phyloP scores from a whole-genome alignment of 2,888 invertebrate genomes.

The Drosophila testacea region DNA sequence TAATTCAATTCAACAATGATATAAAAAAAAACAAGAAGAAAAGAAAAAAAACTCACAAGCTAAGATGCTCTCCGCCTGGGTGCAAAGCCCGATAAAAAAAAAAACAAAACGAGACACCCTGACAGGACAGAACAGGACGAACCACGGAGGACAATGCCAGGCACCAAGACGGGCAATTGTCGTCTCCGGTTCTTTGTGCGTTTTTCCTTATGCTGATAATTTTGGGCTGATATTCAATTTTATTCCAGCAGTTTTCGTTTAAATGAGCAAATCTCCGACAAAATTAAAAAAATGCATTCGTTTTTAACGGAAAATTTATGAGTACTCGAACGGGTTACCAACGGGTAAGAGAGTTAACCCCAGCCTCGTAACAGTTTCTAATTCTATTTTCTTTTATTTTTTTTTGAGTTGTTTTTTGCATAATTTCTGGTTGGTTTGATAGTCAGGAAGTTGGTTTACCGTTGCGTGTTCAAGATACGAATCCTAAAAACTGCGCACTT shows the following conservation, averaged over 20 bases:
- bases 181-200: slow-evolving; percentile 53
- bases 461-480: slow-evolving; percentile 74
- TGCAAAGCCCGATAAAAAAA: slow-evolving; percentile 44
- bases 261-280: slow-evolving; percentile 68
- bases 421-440: slow-evolving; percentile 43
- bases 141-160: slow-evolving; percentile 35
- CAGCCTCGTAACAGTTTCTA: slow-evolving; percentile 2
- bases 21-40: slow-evolving; percentile 46
- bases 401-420: slow-evolving; percentile 36
- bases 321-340: slow-evolving; percentile 31
- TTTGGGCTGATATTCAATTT: slow-evolving; percentile 49
- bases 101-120: slow-evolving; percentile 40
- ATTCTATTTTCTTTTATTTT: not conserved
- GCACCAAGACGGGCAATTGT: slow-evolving; percentile 70
- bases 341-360: slow-evolving; percentile 26
- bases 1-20: slow-evolving; percentile 78
- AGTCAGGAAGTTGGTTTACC: slow-evolving; percentile 45
- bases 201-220: slow-evolving; percentile 36
- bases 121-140: slow-evolving; percentile 31
- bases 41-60: slow-evolving; percentile 19
- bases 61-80: slow-evolving; percentile 44
- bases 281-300: slow-evolving; percentile 54
- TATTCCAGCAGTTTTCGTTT: slow-evolving; percentile 69
- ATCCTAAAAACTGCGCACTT: slow-evolving; percentile 60
- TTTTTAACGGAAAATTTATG: slow-evolving; percentile 81